A percentile compares a stretch with the other conserved stretches of the same genome.
These are phyloP conservation scores for Stercorarius parasiticus DNA, from an alignment of 2,113 vertebrate genomes.

Conservation along the genomic window DNA sequence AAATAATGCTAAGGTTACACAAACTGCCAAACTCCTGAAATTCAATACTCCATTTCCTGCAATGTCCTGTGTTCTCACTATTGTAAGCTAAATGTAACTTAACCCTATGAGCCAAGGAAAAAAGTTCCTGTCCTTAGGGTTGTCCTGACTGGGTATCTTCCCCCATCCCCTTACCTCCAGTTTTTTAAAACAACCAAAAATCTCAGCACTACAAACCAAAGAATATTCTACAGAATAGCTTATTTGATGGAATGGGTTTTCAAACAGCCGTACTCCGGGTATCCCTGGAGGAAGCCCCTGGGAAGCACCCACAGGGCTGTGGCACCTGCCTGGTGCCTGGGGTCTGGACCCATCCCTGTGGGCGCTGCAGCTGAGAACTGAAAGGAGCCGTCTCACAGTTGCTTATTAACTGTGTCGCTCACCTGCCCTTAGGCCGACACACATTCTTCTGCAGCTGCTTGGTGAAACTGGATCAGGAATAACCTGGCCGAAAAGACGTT, in stretches of 20 bases:
- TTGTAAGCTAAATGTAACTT: conserved; percentile 19
- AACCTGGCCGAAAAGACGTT: background rate
- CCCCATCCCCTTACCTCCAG: background rate
- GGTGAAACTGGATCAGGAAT: background rate
- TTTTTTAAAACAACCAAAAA: background rate
- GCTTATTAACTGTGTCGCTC: conserved; percentile 5
- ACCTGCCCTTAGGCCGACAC: background rate
- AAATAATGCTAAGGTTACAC: conserved; percentile 36
- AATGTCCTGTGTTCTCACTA: background rate
- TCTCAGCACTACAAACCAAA: no score
- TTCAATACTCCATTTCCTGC: conserved; percentile 32
- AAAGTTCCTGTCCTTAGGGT: background rate
- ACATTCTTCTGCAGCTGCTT: background rate
- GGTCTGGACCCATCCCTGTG: background rate
- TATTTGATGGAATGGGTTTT: background rate
- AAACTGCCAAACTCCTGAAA: conserved; percentile 41
- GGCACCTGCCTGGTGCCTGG: background rate
- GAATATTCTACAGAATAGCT: background rate
- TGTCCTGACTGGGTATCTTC: background rate
- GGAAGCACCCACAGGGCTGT: fast-evolving
- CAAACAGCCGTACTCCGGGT: fast-evolving
- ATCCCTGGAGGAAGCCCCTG: fast-evolving
- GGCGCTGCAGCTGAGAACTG: fast-evolving
- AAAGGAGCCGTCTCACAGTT: background rate
- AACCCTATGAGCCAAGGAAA: background rate